Evolutionary conservation across 2,113 vertebrate species (phyloP).

Genomic region (Probosciger aterrimus): DNA sequence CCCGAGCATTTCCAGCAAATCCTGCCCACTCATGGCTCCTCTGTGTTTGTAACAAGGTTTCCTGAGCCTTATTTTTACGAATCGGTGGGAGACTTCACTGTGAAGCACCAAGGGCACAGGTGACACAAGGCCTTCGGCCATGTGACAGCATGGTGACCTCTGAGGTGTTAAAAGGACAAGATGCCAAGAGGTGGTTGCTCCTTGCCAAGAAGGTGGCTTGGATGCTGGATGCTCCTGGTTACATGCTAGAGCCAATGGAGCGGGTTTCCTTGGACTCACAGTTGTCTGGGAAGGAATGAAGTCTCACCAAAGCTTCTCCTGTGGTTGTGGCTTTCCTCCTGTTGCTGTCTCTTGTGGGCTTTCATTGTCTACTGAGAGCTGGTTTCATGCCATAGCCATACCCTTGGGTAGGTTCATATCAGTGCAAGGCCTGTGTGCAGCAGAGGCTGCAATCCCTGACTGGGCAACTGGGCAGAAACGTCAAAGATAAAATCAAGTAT

Average conservation of each 20-base stretch:
- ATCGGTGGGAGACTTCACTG: not conserved
- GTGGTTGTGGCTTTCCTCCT: not conserved
- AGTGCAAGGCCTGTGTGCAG: not conserved
- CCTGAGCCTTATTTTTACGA: not conserved
- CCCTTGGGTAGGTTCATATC: fast-evolving
- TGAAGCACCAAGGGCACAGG: not conserved
- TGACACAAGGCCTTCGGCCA: fast-evolving
- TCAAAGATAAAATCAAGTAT: not conserved
- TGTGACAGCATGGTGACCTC: not conserved
- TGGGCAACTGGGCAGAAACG: fast-evolving
- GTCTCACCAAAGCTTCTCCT: not conserved
- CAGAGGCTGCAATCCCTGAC: not conserved
- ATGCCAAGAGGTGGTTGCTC: not conserved
- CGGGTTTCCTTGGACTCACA: not conserved
- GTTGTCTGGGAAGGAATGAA: not conserved
- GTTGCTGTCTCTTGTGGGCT: not conserved
- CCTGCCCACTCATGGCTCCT: not conserved
- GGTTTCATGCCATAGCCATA: not conserved
- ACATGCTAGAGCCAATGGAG: not conserved
- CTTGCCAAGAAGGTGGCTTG: not conserved
- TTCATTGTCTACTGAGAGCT: not conserved
- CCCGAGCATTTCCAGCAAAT: not conserved
- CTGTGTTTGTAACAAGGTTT: not conserved
- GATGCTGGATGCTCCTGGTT: not conserved
- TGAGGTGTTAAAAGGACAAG: not conserved